These are phyloP conservation scores for Didymodactylos carnosus DNA, from an alignment of 2,888 invertebrate genomes.

Conservation along the genomic window DNA sequence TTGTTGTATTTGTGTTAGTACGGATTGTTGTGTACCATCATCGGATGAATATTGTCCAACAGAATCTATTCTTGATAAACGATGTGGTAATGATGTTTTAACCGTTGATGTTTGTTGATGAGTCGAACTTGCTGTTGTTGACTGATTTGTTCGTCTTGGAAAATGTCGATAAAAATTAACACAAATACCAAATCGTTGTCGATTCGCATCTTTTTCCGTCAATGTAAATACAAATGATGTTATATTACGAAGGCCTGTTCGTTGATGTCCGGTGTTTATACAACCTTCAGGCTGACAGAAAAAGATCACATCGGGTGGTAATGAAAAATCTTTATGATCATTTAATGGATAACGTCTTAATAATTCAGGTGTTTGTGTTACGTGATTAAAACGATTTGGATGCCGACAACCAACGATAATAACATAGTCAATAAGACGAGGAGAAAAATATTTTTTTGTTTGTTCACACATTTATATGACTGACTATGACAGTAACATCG, in stretches of 20 bases:
- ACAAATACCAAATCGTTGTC: slow-evolving; percentile 64
- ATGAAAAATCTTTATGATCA: slow-evolving; percentile 84
- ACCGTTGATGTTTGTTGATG: background rate
- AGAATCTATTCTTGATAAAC: no score
- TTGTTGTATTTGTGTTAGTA: background rate
- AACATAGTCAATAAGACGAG: slow-evolving; percentile 61
- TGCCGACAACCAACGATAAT: slow-evolving; percentile 74
- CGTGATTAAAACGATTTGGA: slow-evolving; percentile 38
- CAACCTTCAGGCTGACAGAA: slow-evolving; percentile 99
- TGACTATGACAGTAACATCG: no score
- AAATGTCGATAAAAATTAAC: slow-evolving; percentile 71
- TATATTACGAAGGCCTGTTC: slow-evolving; percentile 48
- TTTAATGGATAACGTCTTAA: slow-evolving; percentile 71
- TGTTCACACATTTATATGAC: slow-evolving; percentile 14
- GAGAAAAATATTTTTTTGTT: slow-evolving; percentile 37
- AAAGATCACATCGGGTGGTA: slow-evolving; percentile 93
- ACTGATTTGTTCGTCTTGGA: background rate
- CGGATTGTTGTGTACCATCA: background rate
- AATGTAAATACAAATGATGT: slow-evolving; percentile 94
- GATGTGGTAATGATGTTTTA: no score
- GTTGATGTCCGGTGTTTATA: slow-evolving; percentile 33
- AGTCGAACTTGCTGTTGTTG: background rate
- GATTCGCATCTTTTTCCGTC: slow-evolving; percentile 90
- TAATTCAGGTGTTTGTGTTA: slow-evolving; percentile 65
- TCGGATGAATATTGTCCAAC: no score